Evolutionary conservation across 2,888 invertebrate genomes (phyloP).

Genomic region (Nasonia oneida): DNA sequence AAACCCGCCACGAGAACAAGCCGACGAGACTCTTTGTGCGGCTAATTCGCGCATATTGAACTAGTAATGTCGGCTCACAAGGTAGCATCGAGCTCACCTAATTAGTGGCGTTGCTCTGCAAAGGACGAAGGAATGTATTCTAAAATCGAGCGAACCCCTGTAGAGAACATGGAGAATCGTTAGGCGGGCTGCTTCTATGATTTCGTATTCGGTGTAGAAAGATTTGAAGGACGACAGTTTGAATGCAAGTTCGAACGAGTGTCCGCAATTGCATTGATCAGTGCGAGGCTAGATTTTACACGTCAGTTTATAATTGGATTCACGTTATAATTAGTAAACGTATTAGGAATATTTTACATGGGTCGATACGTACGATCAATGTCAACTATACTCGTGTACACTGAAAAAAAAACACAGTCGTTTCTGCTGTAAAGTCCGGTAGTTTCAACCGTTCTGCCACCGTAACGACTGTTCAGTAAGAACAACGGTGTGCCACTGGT

Average conservation of each 20-base stretch:
- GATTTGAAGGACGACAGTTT: background rate
- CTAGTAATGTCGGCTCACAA: background rate
- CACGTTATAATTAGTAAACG: background rate
- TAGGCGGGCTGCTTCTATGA: background rate
- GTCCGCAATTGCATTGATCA: background rate
- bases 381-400: background rate
- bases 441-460: too few relatives aligned
- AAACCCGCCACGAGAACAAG: background rate
- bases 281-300: background rate
- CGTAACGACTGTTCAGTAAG: too few relatives aligned
- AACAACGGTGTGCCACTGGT: too few relatives aligned
- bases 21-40: background rate
- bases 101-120: background rate
- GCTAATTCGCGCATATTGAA: conserved; percentile 12
- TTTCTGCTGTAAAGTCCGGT: too few relatives aligned
- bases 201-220: background rate
- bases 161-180: background rate
- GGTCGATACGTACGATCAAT: background rate
- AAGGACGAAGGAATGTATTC: background rate
- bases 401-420: too few relatives aligned
- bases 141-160: background rate
- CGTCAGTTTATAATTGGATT: background rate
- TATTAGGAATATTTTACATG: background rate
- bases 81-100: conserved; percentile 7
- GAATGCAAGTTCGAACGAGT: background rate